Conservation (phyloP, 2,888 invertebrate genomes). For the Acrobasis suavella region DNA sequence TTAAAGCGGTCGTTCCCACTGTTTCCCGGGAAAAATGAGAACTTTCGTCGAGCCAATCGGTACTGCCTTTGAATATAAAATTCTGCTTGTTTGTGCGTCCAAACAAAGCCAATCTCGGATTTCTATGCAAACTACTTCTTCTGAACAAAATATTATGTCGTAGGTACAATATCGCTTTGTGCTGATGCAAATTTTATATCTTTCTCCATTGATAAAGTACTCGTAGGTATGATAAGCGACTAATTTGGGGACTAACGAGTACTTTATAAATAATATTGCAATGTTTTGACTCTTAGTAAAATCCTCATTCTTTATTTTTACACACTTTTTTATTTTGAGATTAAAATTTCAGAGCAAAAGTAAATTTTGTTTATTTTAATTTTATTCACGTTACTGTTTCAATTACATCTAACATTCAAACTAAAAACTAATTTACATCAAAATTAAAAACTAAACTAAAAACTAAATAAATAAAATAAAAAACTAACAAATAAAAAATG, state of each 20-base stretch:
- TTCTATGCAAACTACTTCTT: slow-evolving; percentile 66
- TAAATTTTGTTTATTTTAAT: no score
- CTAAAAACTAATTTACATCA: no score
- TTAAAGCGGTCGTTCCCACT: slow-evolving; percentile 29
- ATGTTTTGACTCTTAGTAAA: no score
- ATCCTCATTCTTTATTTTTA: no score
- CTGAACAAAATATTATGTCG: slow-evolving; percentile 63
- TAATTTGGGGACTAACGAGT: no score
- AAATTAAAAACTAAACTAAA: no score
- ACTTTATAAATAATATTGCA: not conserved
- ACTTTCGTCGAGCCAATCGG: slow-evolving; percentile 47
- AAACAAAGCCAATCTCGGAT: slow-evolving; percentile 71
- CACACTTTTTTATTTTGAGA: no score
- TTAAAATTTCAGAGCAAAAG: no score
- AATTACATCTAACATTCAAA: no score
- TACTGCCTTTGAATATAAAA: slow-evolving; percentile 59
- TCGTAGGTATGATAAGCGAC: slow-evolving; percentile 45
- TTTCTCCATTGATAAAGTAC: slow-evolving; percentile 40
- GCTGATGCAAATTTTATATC: slow-evolving; percentile 62
- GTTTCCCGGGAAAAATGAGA: slow-evolving; percentile 22
- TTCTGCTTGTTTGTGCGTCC: slow-evolving; percentile 64
- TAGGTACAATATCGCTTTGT: slow-evolving; percentile 59
- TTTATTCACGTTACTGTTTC: no score
- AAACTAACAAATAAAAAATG: no score
- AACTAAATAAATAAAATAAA: no score